Evolutionary conservation across 2,888 invertebrate genomes (phyloP).

Genomic region (Lycophotia porphyrea): DNA sequence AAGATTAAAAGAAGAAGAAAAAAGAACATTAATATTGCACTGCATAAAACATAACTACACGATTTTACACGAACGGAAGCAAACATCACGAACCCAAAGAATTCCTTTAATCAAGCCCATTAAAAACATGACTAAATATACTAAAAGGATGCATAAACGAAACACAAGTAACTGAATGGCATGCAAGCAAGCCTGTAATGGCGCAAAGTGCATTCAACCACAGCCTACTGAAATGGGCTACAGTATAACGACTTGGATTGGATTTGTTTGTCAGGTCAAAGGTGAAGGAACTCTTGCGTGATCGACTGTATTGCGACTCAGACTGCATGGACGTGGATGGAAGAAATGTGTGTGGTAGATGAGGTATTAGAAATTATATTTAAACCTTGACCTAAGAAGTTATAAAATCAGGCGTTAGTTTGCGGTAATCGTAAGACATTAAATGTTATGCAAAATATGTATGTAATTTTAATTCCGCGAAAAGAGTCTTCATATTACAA

Average conservation of each 20-base stretch:
- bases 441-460: no score
- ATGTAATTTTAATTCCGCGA: no score
- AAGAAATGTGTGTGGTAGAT: slow-evolving; percentile 65
- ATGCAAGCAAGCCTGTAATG: slow-evolving; percentile 61
- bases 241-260: slow-evolving; percentile 71
- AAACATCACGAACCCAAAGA: background rate
- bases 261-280: slow-evolving; percentile 83
- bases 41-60: background rate
- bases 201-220: slow-evolving; percentile 68
- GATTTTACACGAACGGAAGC: background rate
- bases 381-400: no score
- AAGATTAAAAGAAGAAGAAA: background rate
- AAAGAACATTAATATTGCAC: background rate
- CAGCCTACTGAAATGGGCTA: slow-evolving; percentile 65
- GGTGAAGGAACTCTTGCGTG: slow-evolving; percentile 87
- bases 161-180: slow-evolving; percentile 40
- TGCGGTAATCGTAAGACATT: no score
- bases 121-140: background rate
- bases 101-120: slow-evolving; percentile 13
- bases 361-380: slow-evolving; percentile 40
- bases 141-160: slow-evolving; percentile 30
- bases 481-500: no score
- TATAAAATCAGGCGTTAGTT: no score
- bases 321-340: slow-evolving; percentile 82
- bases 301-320: slow-evolving; percentile 77